phyloP scores from a whole-genome alignment of 2,888 invertebrate genomes.

The Argyra leucocephala region DNA sequence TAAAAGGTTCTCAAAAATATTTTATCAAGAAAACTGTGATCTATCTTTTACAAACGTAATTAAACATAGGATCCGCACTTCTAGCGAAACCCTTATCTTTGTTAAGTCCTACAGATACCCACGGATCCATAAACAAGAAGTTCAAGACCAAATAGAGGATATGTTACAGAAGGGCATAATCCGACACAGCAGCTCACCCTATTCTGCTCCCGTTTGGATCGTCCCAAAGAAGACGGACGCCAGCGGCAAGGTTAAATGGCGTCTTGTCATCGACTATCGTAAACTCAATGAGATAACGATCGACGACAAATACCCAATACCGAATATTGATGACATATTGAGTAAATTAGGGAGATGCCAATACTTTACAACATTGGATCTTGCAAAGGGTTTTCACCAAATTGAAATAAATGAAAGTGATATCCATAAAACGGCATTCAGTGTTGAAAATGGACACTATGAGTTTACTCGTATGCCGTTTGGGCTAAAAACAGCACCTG shows the following conservation, averaged over 20 bases:
- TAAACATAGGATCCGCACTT: constrained; percentile 4
- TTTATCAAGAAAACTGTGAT: background rate
- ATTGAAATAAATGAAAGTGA: no score
- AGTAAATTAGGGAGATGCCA: constrained; percentile 11
- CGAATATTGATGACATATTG: constrained; percentile 15
- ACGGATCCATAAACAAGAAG: no score
- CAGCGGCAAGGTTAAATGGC: constrained; percentile 8
- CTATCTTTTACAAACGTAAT: background rate
- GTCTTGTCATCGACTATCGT: constrained; percentile 13
- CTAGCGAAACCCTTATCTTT: background rate
- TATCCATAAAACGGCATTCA: constrained; percentile 24
- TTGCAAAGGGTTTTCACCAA: constrained; percentile 14
- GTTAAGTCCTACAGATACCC: background rate
- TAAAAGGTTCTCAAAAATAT: no score
- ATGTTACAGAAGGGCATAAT: constrained; percentile 17
- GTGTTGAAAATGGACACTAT: constrained; percentile 19
- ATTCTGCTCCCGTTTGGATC: constrained; percentile 10
- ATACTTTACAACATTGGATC: constrained; percentile 13
- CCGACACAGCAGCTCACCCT: constrained; percentile 15
- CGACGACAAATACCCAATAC: constrained; percentile 11
- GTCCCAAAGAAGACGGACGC: constrained; percentile 12
- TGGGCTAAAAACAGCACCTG: constrained; percentile 39
- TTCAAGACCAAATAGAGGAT: constrained; percentile 13
- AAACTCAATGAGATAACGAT: constrained; percentile 15
- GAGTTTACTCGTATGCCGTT: constrained; percentile 31